A percentile compares a stretch with the other conserved stretches of the same genome.
Conservation (phyloP, 2,113 vertebrate genomes). For the Caranx ignobilis region DNA sequence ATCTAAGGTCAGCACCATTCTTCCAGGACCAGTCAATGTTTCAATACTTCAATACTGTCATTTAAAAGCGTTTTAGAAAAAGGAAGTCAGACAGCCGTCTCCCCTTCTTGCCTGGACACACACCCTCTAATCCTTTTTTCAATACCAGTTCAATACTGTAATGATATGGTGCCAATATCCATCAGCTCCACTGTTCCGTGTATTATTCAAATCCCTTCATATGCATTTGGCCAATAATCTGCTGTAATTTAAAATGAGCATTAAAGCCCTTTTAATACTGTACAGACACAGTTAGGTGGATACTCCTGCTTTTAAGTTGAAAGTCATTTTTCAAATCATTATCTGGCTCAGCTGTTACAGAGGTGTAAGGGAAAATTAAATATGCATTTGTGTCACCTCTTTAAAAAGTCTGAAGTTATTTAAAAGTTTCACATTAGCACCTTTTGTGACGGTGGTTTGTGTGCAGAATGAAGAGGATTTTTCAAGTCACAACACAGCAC, state of each 20-base stretch:
- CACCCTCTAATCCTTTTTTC: conserved; percentile 58
- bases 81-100: background rate
- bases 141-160: conserved; percentile 43
- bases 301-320: conserved; percentile 21
- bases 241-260: conserved; percentile 57
- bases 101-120: conserved; percentile 13
- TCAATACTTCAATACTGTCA: conserved; percentile 6
- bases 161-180: conserved; percentile 44
- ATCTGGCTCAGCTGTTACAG: background rate
- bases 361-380: background rate
- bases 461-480: background rate
- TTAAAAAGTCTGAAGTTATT: background rate
- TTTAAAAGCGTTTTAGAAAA: conserved; percentile 31
- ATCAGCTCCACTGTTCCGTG: conserved; percentile 41
- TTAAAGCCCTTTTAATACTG: conserved; percentile 61
- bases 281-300: conserved; percentile 33
- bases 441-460: background rate
- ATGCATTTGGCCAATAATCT: conserved; percentile 59
- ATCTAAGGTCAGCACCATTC: conserved; percentile 34
- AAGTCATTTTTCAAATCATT: conserved; percentile 29
- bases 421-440: background rate
- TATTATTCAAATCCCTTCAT: conserved; percentile 62
- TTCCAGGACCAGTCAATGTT: conserved; percentile 24
- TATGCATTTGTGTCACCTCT: background rate
- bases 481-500: background rate